Evolutionary conservation across 2,797 vertebrate genomes (phyloP).

Genomic region (Chromis chromis): DNA sequence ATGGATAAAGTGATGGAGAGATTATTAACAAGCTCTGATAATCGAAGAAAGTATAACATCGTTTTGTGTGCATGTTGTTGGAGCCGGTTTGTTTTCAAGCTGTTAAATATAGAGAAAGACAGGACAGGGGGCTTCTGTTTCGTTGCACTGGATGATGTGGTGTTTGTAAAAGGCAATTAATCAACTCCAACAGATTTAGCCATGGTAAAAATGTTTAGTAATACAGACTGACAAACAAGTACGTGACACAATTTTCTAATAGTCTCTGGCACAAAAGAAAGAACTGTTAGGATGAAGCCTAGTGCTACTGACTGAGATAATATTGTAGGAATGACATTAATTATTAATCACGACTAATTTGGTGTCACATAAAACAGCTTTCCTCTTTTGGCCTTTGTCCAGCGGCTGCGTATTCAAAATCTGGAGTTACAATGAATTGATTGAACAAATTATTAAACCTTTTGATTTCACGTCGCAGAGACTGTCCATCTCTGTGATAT

Average conservation of each 20-base stretch:
- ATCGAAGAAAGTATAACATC: background rate
- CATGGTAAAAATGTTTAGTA: slow-evolving; percentile 13
- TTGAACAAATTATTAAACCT: slow-evolving; percentile 27
- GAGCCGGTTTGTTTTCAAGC: background rate
- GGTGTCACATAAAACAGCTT: slow-evolving; percentile 18
- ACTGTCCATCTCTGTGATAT: slow-evolving; percentile 36
- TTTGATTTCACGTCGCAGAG: slow-evolving; percentile 26
- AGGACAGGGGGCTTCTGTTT: background rate
- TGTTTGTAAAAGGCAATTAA: slow-evolving; percentile 8
- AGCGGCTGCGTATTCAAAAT: slow-evolving; percentile 15
- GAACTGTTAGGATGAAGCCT: background rate
- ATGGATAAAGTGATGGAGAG: background rate
- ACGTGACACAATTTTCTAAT: background rate
- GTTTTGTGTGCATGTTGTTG: background rate
- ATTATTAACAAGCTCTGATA: background rate
- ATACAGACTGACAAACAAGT: slow-evolving; percentile 11
- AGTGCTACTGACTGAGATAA: background rate
- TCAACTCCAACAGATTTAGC: background rate
- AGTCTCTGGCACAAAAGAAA: slow-evolving; percentile 2
- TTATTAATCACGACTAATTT: slow-evolving; percentile 28
- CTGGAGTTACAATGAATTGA: slow-evolving; percentile 12
- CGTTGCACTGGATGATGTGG: slow-evolving; percentile 1
- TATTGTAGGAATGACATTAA: slow-evolving; percentile 3
- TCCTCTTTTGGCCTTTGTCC: background rate
- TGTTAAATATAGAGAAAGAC: background rate